Percentiles rank a stretch among this genome's conserved stretches.
Evolutionary conservation across 1,140 invertebrate genomes (phyloP).

Genomic region (Phocides pigmalion): DNA sequence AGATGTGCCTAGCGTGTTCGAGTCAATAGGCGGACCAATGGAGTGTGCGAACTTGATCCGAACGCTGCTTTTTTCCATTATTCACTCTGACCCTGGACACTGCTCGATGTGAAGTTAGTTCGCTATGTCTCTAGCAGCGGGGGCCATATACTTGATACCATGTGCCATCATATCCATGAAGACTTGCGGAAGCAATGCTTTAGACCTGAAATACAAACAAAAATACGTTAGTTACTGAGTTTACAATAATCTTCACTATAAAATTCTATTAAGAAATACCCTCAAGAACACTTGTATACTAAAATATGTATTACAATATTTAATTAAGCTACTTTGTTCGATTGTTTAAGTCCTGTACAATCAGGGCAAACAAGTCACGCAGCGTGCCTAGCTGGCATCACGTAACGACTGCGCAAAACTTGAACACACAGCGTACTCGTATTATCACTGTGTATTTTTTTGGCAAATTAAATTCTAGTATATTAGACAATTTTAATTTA

Average conservation of each 20-base stretch:
- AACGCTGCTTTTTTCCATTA: slow-evolving; percentile 81
- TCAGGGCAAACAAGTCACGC: slow-evolving; percentile 77
- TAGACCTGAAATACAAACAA: slow-evolving; percentile 64
- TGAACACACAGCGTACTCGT: slow-evolving; percentile 3
- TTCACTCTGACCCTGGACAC: slow-evolving; percentile 67
- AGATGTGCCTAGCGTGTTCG: slow-evolving; percentile 54
- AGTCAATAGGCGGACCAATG: slow-evolving; percentile 74
- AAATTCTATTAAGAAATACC: slow-evolving; percentile 27
- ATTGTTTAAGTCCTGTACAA: slow-evolving; percentile 71
- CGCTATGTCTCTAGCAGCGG: slow-evolving; percentile 35
- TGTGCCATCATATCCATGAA: slow-evolving; percentile 58
- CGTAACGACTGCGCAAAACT: slow-evolving; percentile 45
- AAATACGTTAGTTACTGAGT: slow-evolving; percentile 36
- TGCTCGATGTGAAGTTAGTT: slow-evolving; percentile 57
- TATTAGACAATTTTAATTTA: too few species aligned
- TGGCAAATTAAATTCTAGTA: too few species aligned
- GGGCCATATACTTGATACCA: slow-evolving; percentile 36
- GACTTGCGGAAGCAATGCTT: slow-evolving; percentile 6
- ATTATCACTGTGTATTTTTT: background rate
- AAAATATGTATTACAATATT: slow-evolving; percentile 38
- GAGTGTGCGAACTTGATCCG: slow-evolving; percentile 79
- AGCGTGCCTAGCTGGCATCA: slow-evolving; percentile 61
- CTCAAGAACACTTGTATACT: slow-evolving; percentile 33
- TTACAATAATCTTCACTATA: too few species aligned
- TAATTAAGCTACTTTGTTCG: slow-evolving; percentile 67